phyloP scores from a whole-genome alignment of 1,140 invertebrate species.

The Panagrolaimus sp. region DNA sequence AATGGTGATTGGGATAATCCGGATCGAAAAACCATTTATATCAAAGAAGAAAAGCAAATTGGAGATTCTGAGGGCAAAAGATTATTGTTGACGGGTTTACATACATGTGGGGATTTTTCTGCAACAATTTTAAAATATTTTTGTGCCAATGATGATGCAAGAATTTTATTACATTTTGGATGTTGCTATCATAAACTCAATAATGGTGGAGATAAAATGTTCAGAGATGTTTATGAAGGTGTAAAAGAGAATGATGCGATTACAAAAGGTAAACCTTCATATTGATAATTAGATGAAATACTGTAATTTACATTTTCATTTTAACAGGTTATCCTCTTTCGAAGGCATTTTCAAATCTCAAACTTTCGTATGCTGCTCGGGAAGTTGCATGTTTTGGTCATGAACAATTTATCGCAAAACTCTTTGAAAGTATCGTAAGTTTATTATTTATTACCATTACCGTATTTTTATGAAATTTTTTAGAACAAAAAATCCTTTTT shows the following conservation, averaged over 20 bases:
- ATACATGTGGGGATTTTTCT: constrained; percentile 51
- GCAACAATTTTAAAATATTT: constrained; percentile 45
- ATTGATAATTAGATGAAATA: no score
- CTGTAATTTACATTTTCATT: no score
- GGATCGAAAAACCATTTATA: constrained; percentile 22
- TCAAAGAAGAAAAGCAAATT: constrained; percentile 21
- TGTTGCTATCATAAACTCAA: constrained; percentile 56
- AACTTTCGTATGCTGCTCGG: constrained; percentile 38
- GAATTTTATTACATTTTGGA: constrained; percentile 37
- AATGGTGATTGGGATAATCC: constrained; percentile 18
- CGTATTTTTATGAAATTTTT: constrained; percentile 9
- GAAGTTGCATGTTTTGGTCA: constrained; percentile 45
- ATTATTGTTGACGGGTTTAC: constrained; percentile 40
- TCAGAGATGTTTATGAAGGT: constrained; percentile 21
- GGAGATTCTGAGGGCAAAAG: constrained; percentile 11
- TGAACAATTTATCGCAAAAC: constrained; percentile 31
- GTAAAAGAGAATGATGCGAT: background rate
- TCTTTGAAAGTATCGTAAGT: constrained; percentile 22
- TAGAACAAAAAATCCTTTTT: constrained; percentile 23
- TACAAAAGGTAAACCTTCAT: background rate
- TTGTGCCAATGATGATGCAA: constrained; percentile 16
- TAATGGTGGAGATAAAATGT: constrained; percentile 41
- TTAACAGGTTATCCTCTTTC: constrained; percentile 42
- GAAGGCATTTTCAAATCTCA: constrained; percentile 19
- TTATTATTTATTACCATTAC: background rate